phyloP scores from a whole-genome alignment of 1,140 invertebrate species.

The Drosophila sp. region DNA sequence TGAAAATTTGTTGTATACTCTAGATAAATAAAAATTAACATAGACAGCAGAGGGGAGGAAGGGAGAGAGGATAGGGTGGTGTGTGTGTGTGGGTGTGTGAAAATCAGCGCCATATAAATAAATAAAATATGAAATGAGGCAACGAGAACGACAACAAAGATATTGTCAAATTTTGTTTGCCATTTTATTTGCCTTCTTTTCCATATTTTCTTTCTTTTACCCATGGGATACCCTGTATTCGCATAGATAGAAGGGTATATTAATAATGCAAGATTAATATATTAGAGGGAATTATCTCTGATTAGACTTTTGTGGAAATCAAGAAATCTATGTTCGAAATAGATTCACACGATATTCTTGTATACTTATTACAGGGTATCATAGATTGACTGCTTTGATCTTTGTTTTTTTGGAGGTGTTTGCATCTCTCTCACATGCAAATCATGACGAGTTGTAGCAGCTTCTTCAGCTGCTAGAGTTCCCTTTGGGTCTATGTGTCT shows the following conservation, averaged over 20 bases:
- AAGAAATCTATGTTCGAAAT: no score
- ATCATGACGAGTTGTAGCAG: conserved; percentile 1
- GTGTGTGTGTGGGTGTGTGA: background rate
- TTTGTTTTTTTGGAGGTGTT: conserved; percentile 7
- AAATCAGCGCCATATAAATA: conserved; percentile 32
- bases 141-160: conserved; percentile 25
- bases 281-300: no score
- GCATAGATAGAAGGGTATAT: background rate
- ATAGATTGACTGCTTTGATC: background rate
- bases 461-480: background rate
- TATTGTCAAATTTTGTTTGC: conserved; percentile 57
- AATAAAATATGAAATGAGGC: conserved; percentile 45
- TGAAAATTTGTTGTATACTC: conserved; percentile 7
- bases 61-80: background rate
- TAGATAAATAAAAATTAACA: conserved; percentile 62
- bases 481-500: background rate
- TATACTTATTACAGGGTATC: no score
- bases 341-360: no score
- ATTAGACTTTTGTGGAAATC: no score
- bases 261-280: background rate
- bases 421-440: conserved; percentile 4
- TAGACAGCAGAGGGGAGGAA: conserved; percentile 35
- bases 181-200: conserved; percentile 40
- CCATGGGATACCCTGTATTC: conserved; percentile 33
- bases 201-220: conserved; percentile 25